Evolutionary conservation across 2,888 invertebrate genomes (phyloP), one percentile per base, ranked within the genome.

Genomic region (Arctia plantaginis): DNA sequence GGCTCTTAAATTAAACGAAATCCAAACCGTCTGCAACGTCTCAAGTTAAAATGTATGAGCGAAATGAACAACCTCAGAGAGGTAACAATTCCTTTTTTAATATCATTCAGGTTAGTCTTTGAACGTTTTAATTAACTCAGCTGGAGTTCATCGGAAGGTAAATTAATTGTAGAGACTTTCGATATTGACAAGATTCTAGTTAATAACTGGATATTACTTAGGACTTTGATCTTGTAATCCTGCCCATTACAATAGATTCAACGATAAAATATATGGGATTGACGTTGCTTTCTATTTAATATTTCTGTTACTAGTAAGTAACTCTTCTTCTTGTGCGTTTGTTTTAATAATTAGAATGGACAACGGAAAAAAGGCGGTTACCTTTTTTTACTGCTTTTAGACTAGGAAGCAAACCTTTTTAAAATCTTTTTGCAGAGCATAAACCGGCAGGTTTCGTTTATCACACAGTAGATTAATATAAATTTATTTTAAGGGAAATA

Each of bases 61-160:
- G 41, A 41, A 59, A 67, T 59, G 41, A 67, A 67, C 59, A 62
- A 62, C 67, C 72, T 44, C 67, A 59, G 59, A 8, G 18, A 30
- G 12, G 66, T 12, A 47, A 55, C 33, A 30, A 39, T 66, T 72
- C 70, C 13, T 59, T 64, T 69, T 67, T 66, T 66, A 55, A 69
- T 66, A 71, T 66, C 47, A 69, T 65, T 73, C 73, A 41, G 35
- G 8, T 55, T 41, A 51, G 59, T 35, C 71, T 64, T 74, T 71
- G 62, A 70, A 62, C 71, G 68, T 68, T 75, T 75, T 75, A 72
- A 75, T 75, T 75, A 72, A 75, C 65, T 71, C 35, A 33, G 51
- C 35, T 67, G 62, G 30, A 41, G 59, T 74, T 71, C 39, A 68
- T 68, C 64, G 35, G 47, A 27, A 71, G 35, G 55, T 71, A 71